These are phyloP conservation scores for Nudaria mundana DNA, from an alignment of 2,888 invertebrate genomes.

Conservation along the genomic window DNA sequence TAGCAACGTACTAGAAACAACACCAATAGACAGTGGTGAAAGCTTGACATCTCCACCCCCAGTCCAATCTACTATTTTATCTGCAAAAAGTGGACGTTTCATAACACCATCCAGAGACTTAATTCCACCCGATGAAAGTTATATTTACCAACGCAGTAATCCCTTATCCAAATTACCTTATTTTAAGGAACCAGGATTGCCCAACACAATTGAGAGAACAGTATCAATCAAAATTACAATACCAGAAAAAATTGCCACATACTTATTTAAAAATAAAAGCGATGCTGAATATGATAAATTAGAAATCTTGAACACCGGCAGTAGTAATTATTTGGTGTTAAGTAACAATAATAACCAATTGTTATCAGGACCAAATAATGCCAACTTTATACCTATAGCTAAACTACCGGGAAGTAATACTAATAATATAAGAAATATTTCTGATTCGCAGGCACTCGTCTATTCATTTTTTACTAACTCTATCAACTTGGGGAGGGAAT, in stretches of 20 bases:
- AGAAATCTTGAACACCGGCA: conserved; percentile 72
- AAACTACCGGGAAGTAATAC: conserved; percentile 56
- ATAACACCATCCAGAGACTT: conserved; percentile 52
- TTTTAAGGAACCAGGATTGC: conserved; percentile 53
- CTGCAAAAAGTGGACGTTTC: conserved; percentile 48
- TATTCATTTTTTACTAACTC: conserved; percentile 71
- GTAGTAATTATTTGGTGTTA: conserved; percentile 67
- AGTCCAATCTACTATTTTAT: conserved; percentile 29
- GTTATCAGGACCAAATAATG: conserved; percentile 32
- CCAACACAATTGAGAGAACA: conserved; percentile 70
- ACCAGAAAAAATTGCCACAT: conserved; percentile 68
- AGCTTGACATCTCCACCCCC: conserved; percentile 49
- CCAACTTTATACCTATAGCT: conserved; percentile 61
- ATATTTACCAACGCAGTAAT: conserved; percentile 44
- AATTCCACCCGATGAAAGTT: conserved; percentile 54
- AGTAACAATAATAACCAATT: conserved; percentile 45
- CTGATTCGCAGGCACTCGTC: conserved; percentile 75
- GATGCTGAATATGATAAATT: conserved; percentile 57
- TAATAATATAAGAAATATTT: conserved; percentile 60
- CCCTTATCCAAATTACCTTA: conserved; percentile 57
- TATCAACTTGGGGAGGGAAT: conserved; percentile 67
- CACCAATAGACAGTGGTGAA: conserved; percentile 51
- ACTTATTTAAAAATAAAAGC: conserved; percentile 57
- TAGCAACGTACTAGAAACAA: conserved; percentile 35
- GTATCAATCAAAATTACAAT: conserved; percentile 73